These are phyloP conservation scores for Rhagium mordax DNA, from an alignment of 2,888 invertebrate species.

Conservation along the genomic window DNA sequence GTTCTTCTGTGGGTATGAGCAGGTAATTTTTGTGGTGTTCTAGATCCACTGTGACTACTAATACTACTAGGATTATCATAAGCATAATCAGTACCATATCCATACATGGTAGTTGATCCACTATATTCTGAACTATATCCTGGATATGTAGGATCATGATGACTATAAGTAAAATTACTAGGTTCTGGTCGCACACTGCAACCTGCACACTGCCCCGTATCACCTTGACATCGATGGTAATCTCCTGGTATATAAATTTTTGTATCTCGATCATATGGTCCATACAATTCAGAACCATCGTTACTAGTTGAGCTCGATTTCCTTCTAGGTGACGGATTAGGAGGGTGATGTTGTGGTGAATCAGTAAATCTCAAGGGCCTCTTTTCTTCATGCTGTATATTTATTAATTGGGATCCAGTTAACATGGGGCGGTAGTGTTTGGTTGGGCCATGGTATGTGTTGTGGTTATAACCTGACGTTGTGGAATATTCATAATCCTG, in stretches of 20 bases:
- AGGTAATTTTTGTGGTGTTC: constrained; percentile 69
- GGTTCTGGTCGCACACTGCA: constrained; percentile 60
- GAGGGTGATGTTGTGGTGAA: constrained; percentile 79
- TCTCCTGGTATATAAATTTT: constrained; percentile 70
- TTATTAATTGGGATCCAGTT: constrained; percentile 72
- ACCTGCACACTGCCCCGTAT: constrained; percentile 62
- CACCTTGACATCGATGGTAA: constrained; percentile 62
- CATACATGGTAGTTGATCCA: constrained; percentile 66
- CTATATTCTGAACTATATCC: constrained; percentile 68
- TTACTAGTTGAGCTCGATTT: constrained; percentile 83
- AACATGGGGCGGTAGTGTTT: constrained; percentile 80
- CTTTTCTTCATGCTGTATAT: constrained; percentile 73
- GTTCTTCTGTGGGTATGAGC: constrained; percentile 80
- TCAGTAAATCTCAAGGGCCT: constrained; percentile 83
- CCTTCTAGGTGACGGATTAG: constrained; percentile 77
- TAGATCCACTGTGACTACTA: constrained; percentile 68
- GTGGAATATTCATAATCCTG: constrained; percentile 75
- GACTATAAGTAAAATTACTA: constrained; percentile 52
- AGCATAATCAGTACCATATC: constrained; percentile 71
- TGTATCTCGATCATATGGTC: constrained; percentile 70
- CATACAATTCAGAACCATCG: constrained; percentile 76
- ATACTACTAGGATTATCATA: constrained; percentile 75
- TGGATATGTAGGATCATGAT: constrained; percentile 61
- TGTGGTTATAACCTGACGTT: constrained; percentile 79
- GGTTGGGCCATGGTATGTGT: constrained; percentile 92